Evolutionary conservation across 2,888 invertebrate genomes (phyloP).

Genomic region (Congeria kusceri): DNA sequence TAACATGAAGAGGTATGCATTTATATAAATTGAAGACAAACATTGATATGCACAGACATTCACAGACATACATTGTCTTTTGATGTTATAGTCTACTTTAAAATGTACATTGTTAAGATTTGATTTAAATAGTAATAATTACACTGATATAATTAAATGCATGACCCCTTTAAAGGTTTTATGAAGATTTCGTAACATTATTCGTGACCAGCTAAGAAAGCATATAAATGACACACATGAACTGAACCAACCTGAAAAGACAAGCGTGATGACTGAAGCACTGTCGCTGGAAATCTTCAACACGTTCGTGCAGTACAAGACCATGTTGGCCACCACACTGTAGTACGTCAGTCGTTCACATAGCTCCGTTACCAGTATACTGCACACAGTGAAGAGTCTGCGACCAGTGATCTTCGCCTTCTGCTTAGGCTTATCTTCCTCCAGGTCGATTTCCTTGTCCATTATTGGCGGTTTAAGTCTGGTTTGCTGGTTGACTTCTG

Average conservation of each 20-base stretch:
- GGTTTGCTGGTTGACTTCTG: neutral
- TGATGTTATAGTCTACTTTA: too few relatives aligned
- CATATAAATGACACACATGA: too few relatives aligned
- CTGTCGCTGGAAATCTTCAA: slow-evolving; percentile 69
- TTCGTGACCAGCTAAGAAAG: too few relatives aligned
- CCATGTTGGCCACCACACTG: slow-evolving; percentile 79
- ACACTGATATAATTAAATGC: too few relatives aligned
- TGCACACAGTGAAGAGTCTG: slow-evolving; percentile 65
- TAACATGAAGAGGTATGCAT: too few relatives aligned
- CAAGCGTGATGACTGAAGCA: slow-evolving; percentile 73
- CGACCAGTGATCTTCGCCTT: slow-evolving; percentile 36
- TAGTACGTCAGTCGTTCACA: slow-evolving; percentile 81
- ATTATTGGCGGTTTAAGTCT: neutral
- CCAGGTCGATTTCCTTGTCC: neutral
- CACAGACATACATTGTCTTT: too few relatives aligned
- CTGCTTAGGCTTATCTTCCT: neutral
- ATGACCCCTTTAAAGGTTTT: too few relatives aligned
- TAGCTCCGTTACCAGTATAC: slow-evolving; percentile 76
- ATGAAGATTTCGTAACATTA: too few relatives aligned
- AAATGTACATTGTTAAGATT: too few relatives aligned
- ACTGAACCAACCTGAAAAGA: slow-evolving; percentile 75
- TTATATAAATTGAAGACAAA: too few relatives aligned
- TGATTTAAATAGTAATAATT: too few relatives aligned
- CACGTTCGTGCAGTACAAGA: slow-evolving; percentile 77
- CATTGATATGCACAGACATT: too few relatives aligned